Evolutionary conservation across 2,797 vertebrate species (phyloP).

Genomic region (Gallirallus australis): DNA sequence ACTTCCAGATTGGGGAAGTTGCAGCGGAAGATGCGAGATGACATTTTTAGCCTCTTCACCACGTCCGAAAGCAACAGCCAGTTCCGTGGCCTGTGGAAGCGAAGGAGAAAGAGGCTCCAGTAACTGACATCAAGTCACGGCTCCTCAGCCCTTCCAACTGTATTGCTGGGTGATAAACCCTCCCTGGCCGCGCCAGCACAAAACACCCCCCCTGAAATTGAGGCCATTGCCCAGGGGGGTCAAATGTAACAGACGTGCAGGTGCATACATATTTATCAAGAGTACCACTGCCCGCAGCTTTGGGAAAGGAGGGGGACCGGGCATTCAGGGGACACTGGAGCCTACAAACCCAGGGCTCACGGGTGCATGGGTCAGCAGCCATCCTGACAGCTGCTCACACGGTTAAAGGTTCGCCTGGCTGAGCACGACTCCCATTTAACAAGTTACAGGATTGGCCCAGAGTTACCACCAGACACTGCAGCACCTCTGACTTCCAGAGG

Average conservation of each 20-base stretch:
- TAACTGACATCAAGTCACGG: neutral
- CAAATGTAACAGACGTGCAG: accelerated
- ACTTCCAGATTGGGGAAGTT: constrained; percentile 91
- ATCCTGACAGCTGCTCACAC: neutral
- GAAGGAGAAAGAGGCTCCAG: neutral
- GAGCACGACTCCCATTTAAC: neutral
- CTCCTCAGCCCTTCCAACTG: neutral
- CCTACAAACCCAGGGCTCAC: neutral
- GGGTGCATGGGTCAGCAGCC: neutral
- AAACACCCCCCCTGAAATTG: neutral
- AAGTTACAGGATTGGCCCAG: neutral
- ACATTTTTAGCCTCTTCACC: constrained; percentile 90
- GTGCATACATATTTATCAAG: neutral
- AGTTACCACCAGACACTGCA: neutral
- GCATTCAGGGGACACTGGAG: neutral
- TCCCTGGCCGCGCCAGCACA: accelerated
- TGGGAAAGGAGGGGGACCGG: neutral
- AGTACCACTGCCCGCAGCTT: neutral
- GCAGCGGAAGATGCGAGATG: constrained; percentile 88
- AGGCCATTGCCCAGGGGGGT: neutral
- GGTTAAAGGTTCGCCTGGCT: accelerated
- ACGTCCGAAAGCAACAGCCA: constrained; percentile 92
- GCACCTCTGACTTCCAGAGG: neutral
- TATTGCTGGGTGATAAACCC: accelerated
- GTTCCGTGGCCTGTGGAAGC: constrained; percentile 85